Percentiles rank a stretch among this genome's conserved stretches.
Evolutionary conservation across 2,888 invertebrate genomes (phyloP).

Genomic region (Danaus chrysippus): DNA sequence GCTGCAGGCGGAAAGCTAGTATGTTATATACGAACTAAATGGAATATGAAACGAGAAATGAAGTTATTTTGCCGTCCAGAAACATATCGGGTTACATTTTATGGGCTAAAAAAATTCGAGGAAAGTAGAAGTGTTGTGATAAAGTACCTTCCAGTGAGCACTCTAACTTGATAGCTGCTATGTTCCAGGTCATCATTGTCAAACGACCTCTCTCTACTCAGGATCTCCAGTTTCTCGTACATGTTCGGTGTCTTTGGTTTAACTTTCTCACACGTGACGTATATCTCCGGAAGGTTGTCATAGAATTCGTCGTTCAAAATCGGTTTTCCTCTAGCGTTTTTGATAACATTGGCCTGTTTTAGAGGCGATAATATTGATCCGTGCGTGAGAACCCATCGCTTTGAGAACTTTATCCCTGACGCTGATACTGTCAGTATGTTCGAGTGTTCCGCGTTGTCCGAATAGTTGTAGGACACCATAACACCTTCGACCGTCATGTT

Average conservation of each 20-base stretch:
- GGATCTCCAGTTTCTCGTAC: slow-evolving; percentile 55
- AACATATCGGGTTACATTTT: no score
- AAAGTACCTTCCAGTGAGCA: slow-evolving; percentile 61
- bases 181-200: slow-evolving; percentile 56
- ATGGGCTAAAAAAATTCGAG: background rate
- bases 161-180: slow-evolving; percentile 64
- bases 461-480: slow-evolving; percentile 72
- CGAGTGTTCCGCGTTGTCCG: slow-evolving; percentile 60
- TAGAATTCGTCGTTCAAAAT: slow-evolving; percentile 68
- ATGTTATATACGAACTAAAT: no score
- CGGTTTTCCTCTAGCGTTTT: slow-evolving; percentile 59
- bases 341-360: slow-evolving; percentile 62
- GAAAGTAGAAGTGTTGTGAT: background rate
- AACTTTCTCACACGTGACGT: slow-evolving; percentile 65
- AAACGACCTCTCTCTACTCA: slow-evolving; percentile 55
- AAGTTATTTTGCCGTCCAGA: no score
- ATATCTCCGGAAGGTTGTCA: slow-evolving; percentile 64
- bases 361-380: slow-evolving; percentile 71
- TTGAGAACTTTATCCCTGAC: slow-evolving; percentile 73
- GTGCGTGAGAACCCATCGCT: slow-evolving; percentile 76
- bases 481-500: slow-evolving; percentile 71
- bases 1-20: no score
- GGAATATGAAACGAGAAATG: no score
- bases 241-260: slow-evolving; percentile 41
- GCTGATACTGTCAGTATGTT: slow-evolving; percentile 72